Conservation (phyloP, 1,140 invertebrate species). For the Radopholus similis region DNA sequence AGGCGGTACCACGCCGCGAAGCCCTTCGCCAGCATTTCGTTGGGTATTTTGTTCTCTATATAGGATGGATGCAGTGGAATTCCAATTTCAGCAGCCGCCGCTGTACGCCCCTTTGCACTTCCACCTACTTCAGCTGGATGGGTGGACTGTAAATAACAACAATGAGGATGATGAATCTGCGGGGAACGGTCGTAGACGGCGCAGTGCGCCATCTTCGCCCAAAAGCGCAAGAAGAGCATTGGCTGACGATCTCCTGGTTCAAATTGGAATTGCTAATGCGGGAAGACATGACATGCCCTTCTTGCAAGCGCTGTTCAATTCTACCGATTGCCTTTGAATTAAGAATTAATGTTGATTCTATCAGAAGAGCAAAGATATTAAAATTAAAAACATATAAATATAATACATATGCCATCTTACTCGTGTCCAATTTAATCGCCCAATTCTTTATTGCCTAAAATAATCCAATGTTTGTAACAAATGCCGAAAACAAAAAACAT, state of each 20-base stretch:
- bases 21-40: background rate
- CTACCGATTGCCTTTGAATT: no score
- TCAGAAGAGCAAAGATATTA: no score
- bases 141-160: background rate
- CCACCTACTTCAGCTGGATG: conserved; percentile 14
- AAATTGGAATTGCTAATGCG: background rate
- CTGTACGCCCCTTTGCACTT: conserved; percentile 10
- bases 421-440: no score
- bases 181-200: background rate
- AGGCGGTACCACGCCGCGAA: background rate
- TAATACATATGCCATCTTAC: no score
- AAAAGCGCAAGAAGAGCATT: background rate
- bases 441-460: no score
- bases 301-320: background rate
- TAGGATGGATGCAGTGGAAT: no score
- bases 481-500: no score
- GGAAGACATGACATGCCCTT: background rate
- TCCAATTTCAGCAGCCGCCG: conserved; percentile 1
- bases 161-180: background rate
- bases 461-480: no score
- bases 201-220: background rate
- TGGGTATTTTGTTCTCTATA: background rate
- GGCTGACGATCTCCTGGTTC: conserved; percentile 1
- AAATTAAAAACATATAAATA: no score
- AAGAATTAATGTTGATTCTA: no score